Evolutionary conservation across 2,797 vertebrate genomes (phyloP).

Genomic region (Pangasius mekongensis): DNA sequence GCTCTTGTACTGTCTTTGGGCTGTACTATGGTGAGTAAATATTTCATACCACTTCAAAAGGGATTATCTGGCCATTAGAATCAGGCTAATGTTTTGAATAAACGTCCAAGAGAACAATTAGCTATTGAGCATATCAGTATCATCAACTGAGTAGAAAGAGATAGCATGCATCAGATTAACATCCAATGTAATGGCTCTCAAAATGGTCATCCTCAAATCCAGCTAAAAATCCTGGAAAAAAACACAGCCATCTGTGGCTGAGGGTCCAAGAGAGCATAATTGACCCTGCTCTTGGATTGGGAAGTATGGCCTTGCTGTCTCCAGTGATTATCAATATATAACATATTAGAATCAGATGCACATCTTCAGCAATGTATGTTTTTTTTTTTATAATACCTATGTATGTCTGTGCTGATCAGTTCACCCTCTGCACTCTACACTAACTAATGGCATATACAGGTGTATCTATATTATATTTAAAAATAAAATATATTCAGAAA

Average conservation of each 20-base stretch:
- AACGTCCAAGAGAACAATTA: neutral
- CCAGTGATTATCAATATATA: neutral
- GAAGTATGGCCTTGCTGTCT: neutral
- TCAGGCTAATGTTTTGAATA: neutral
- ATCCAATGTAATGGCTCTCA: neutral
- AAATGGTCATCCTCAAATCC: neutral
- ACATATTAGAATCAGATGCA: neutral
- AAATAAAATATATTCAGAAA: neutral
- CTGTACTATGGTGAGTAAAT: slow-evolving; percentile 82
- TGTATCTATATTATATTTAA: neutral
- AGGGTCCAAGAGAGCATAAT: neutral
- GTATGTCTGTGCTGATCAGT: neutral
- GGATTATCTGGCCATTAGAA: neutral
- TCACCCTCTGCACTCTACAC: neutral
- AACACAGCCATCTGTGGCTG: neutral
- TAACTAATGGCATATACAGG: neutral
- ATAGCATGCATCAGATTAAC: neutral
- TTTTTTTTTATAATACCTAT: neutral
- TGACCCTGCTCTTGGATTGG: neutral
- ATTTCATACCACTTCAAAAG: neutral
- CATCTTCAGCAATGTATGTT: neutral
- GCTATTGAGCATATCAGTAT: neutral
- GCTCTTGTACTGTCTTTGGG: slow-evolving; percentile 86
- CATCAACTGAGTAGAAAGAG: neutral
- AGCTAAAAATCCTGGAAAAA: neutral